Evolutionary conservation across 2,113 vertebrate genomes (phyloP).

Genomic region (Lepus europaeus): DNA sequence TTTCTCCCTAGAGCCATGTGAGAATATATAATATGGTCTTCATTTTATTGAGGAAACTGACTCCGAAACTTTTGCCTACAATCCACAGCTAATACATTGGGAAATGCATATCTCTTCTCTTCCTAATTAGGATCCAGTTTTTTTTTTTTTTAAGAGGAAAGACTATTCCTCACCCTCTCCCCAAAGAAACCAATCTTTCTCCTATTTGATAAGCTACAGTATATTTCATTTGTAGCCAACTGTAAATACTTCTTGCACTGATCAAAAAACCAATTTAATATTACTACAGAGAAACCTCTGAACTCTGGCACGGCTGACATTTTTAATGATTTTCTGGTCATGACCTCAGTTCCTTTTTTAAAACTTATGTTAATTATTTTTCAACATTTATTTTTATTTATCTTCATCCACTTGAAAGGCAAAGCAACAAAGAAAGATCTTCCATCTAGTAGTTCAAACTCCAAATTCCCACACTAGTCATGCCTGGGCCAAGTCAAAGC

Average conservation of each 20-base stretch:
- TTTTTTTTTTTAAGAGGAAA: slow-evolving; percentile 21
- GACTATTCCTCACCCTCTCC: neutral
- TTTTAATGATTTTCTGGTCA: neutral
- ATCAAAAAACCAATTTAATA: slow-evolving; percentile 14
- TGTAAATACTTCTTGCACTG: slow-evolving; percentile 29
- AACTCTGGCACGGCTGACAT: neutral
- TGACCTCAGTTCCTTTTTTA: no score
- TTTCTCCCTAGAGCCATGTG: neutral
- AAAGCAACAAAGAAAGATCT: no score
- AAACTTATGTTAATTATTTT: no score
- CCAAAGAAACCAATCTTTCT: slow-evolving; percentile 11
- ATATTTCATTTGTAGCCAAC: slow-evolving; percentile 19
- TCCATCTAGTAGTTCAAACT: no score
- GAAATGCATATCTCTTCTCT: slow-evolving; percentile 8
- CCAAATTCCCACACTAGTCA: no score
- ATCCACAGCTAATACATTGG: neutral
- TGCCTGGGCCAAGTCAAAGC: no score
- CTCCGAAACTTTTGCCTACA: neutral
- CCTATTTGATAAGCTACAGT: slow-evolving; percentile 4
- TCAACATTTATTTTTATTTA: no score
- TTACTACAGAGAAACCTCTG: neutral
- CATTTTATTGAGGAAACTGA: slow-evolving; percentile 29
- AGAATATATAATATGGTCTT: neutral
- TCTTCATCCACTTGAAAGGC: no score
- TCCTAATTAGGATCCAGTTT: slow-evolving; percentile 22